Base-by-base conservation (phyloP, 2,888 invertebrate species). In the Nephrocerus scutellatus region DNA sequence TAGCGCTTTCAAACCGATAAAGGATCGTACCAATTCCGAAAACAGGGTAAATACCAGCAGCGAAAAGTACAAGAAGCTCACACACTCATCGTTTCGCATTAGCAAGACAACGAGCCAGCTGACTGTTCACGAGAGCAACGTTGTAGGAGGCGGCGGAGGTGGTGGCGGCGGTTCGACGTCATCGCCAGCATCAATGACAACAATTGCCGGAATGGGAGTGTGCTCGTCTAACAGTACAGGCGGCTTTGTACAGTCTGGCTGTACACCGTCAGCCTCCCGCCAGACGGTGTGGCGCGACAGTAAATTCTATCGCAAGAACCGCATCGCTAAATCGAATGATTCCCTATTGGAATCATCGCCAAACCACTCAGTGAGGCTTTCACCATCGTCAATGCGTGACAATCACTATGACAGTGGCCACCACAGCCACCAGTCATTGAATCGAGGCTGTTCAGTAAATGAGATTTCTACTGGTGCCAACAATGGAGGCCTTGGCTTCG, bases 241-340 rank as follows among this genome's bases (percentile, higher is more conserved):
- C n/a, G n/a, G n/a, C n/a, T n/a, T n/a, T n/a, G n/a, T n/a, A n/a
- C n/a, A n/a, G n/a, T n/a, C n/a, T n/a, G n/a, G n/a, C n/a, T n/a
- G n/a, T n/a, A n/a, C n/a, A n/a, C n/a, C 41, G 40, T 8, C 47
- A n/a, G n/a, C n/a, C n/a, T n/a, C 57, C 31, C 59, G 68, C 0
- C 67, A 67, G 29, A 60, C 62, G 0, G 54, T 68, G 36, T 68
- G 68, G 68, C 59, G 66, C 5, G 68, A 66, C 35, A 68, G 68
- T 29, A 66, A 65, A 32, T 65, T 68, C 47, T 68, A 68, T 49
- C 58, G 67, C n/a, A 67, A 68, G 47, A 68, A 62, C 48, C 63
- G 66, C 35, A 64, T 68, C 21, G 68, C 68, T 40, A 67, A 68
- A 49, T 68, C 68, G 15, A 68, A 68, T 43, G 68, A 68, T 45